Base-by-base conservation (phyloP, 2,113 vertebrate species). In the Heliornis fulica region DNA sequence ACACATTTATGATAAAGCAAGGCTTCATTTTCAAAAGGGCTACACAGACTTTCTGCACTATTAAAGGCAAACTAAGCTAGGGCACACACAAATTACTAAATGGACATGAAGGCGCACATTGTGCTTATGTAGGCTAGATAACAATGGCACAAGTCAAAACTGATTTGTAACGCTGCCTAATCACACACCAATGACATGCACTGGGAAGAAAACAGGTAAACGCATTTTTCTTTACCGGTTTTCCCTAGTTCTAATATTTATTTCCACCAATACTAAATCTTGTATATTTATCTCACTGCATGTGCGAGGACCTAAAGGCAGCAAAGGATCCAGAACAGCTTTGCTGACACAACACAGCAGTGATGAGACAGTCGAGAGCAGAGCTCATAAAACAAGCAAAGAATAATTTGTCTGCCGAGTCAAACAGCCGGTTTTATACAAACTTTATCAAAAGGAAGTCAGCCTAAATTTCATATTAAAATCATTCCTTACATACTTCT, bases 31-130 rank as follows among this genome's bases (percentile, higher is more conserved):
- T 90, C 77, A 53, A 93, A 95, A 91, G 86, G 92, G 89, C 96
- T 98, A 97, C 94, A 93, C 74, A 87, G 95, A 91, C 26, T 70
- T 91, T 89, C 93, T 91, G 97, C 85, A 71, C 97, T 97, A 97
- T 94, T 53, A 94, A 91, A 96, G 96, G 87, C 87, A 83, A 96
- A 78, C 95, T 97, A 98, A 93, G 96, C 97, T 97, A 98, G 93
- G 95, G 92, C 80, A 92, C 29, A 82, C 87, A 96, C 90, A 89
- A 94, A 77, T 91, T 80, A 84, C 87, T 97, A 40, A 25, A 9
- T 43, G 87, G 94, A 70, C 57, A 15, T 26, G 87, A 75, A 93
- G 92, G 93, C 15, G 34, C 83, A 72, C 23, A 25, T 17, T 68
- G 74, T 76, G 89, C 63, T 94, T 13, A 65, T 13, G 5, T 6